A percentile compares a stretch with the other conserved stretches of the same genome.
These are phyloP conservation scores for Lacerta viridis DNA, from an alignment of 2,797 vertebrate genomes.

Conservation along the genomic window DNA sequence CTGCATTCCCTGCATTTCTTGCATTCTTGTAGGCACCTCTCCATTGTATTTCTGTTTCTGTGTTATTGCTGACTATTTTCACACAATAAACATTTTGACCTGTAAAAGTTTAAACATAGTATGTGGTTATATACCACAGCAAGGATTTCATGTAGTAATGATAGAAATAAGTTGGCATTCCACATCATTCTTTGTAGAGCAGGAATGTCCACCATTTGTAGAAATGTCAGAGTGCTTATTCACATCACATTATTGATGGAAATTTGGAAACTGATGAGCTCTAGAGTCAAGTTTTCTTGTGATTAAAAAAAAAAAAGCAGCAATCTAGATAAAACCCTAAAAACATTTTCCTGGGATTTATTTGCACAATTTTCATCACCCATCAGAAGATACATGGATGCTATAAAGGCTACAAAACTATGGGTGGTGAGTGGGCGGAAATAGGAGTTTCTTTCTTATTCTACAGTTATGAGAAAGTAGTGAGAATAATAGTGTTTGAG, in stretches of 20 bases:
- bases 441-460: neutral
- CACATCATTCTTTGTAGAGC: neutral
- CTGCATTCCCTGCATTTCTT: neutral
- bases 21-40: neutral
- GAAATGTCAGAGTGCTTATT: neutral
- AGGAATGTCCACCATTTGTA: no score
- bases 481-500: neutral
- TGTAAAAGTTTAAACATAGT: neutral
- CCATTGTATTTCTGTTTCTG: neutral
- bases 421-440: slow-evolving; percentile 24
- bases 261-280: neutral
- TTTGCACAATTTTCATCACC: slow-evolving; percentile 17
- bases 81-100: neutral
- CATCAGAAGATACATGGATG: neutral
- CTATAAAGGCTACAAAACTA: neutral
- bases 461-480: neutral
- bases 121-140: neutral
- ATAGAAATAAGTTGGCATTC: neutral
- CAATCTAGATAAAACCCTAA: neutral
- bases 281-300: neutral
- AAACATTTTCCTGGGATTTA: neutral
- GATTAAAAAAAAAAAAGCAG: neutral
- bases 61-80: neutral
- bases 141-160: neutral
- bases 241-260: neutral